Evolutionary conservation across 1,140 invertebrate genomes (phyloP).

Genomic region (Apocrypta bakeri): DNA sequence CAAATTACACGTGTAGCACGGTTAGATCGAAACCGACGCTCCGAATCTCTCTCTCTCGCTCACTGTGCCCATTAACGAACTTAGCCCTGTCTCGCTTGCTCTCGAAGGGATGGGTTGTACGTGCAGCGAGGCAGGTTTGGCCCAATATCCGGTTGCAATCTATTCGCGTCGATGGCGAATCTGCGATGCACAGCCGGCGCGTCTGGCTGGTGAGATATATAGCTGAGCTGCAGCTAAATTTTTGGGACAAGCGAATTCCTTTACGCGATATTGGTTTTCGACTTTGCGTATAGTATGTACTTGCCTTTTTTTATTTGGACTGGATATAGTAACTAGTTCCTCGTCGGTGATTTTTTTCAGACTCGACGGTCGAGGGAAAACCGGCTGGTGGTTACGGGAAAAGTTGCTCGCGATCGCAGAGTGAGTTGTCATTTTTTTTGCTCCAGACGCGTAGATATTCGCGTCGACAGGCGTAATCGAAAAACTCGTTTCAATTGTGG

Average conservation of each 20-base stretch:
- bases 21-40: conserved; percentile 39
- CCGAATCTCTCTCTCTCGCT: not conserved
- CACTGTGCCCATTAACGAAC: conserved; percentile 1
- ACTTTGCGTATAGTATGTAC: too few relatives aligned
- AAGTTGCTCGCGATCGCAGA: too few relatives aligned
- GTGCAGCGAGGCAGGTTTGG: conserved; percentile 1
- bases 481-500: not conserved
- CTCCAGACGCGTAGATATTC: too few relatives aligned
- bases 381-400: too few relatives aligned
- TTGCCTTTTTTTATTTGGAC: too few relatives aligned
- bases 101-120: not conserved
- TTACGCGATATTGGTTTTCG: too few relatives aligned
- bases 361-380: too few relatives aligned
- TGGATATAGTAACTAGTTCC: too few relatives aligned
- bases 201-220: not conserved
- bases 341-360: too few relatives aligned
- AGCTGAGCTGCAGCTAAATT: not conserved
- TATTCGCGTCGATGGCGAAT: conserved; percentile 34
- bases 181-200: not conserved
- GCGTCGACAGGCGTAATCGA: not conserved
- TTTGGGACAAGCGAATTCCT: not conserved
- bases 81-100: conserved; percentile 8
- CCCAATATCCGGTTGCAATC: conserved; percentile 44
- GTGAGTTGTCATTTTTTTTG: too few relatives aligned
- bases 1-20: conserved; percentile 47